Conservation (phyloP, 2,113 vertebrate species). For the Hirundichthys speculiger region DNA sequence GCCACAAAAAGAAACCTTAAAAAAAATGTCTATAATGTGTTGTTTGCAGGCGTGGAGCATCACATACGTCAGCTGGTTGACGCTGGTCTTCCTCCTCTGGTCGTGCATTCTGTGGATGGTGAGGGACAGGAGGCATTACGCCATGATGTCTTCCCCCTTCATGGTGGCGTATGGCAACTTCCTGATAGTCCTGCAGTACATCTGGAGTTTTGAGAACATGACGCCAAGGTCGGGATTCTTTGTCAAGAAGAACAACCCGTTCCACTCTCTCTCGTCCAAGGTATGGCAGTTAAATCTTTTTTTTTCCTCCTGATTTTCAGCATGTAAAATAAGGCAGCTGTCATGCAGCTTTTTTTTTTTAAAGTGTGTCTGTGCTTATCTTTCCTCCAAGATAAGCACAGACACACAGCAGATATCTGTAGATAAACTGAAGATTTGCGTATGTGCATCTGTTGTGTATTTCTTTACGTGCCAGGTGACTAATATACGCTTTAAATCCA, state of each 20-base stretch:
- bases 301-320: neutral
- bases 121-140: slow-evolving; percentile 91
- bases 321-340: neutral
- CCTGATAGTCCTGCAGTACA: slow-evolving; percentile 91
- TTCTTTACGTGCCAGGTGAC: slow-evolving; percentile 11
- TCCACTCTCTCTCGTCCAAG: slow-evolving; percentile 91
- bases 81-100: slow-evolving; percentile 96
- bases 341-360: slow-evolving; percentile 23
- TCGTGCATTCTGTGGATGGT: slow-evolving; percentile 98
- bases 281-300: slow-evolving; percentile 69
- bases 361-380: neutral
- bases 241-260: slow-evolving; percentile 79
- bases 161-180: slow-evolving; percentile 96
- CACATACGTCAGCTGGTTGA: slow-evolving; percentile 97
- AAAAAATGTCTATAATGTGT: no score
- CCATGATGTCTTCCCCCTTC: slow-evolving; percentile 96
- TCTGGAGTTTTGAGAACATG: slow-evolving; percentile 89
- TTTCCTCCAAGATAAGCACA: neutral
- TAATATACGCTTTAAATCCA: neutral
- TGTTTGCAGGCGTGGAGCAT: slow-evolving; percentile 92
- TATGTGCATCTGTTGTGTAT: slow-evolving; percentile 25
- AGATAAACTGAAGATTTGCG: neutral
- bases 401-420: neutral
- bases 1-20: no score
- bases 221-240: slow-evolving; percentile 83